phyloP scores from a whole-genome alignment of 2,888 invertebrate genomes.

The Onthophagus sagittarius region DNA sequence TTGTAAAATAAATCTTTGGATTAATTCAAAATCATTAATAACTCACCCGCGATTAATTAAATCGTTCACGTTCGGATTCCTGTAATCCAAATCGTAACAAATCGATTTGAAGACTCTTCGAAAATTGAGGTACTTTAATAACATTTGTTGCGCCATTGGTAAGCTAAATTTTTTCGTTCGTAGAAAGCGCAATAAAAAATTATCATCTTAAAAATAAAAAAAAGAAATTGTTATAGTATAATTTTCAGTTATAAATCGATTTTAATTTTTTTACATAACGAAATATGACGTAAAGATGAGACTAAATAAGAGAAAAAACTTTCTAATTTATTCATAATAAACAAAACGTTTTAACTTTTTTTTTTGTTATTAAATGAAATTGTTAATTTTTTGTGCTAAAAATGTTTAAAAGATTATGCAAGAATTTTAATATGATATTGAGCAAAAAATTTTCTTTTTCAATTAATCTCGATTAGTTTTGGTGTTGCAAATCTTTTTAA shows the following conservation, averaged over 20 bases:
- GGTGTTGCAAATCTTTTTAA: no score
- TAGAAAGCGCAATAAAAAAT: constrained; percentile 70
- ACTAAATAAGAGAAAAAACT: no score
- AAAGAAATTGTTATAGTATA: background rate
- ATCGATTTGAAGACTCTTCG: constrained; percentile 65
- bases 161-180: constrained; percentile 76
- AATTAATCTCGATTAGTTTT: background rate
- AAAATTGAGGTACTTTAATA: constrained; percentile 74
- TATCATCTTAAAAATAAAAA: constrained; percentile 57
- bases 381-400: background rate
- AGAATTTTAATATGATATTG: background rate
- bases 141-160: constrained; percentile 71
- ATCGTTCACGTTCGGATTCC: constrained; percentile 58
- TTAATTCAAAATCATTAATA: background rate
- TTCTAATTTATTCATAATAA: no score
- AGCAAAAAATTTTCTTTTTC: no score
- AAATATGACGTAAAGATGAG: no score
- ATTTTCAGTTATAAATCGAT: background rate
- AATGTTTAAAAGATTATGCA: background rate
- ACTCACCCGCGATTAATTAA: constrained; percentile 64
- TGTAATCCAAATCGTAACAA: constrained; percentile 62
- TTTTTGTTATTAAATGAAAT: background rate
- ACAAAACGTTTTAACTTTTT: background rate
- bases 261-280: no score
- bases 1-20: background rate